phyloP scores from a whole-genome alignment of 2,113 vertebrate species.

The Gymnarchus niloticus region DNA sequence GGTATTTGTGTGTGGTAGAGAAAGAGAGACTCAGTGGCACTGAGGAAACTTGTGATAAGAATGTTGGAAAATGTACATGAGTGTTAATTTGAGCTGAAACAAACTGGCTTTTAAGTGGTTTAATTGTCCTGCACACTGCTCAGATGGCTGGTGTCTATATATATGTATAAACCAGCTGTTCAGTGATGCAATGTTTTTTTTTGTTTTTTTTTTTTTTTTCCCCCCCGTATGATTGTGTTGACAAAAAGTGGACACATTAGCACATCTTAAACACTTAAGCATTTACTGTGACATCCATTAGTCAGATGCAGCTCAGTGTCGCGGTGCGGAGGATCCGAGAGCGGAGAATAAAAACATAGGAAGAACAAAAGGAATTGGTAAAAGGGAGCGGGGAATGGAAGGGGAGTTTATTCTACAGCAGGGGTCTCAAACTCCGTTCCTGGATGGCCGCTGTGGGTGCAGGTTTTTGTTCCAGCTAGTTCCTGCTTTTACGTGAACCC shows the following conservation, averaged over 20 bases:
- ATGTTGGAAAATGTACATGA: not conserved
- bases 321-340: too few species aligned
- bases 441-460: too few species aligned
- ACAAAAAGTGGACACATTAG: not conserved
- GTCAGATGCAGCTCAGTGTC: not conserved
- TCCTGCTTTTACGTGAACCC: too few species aligned
- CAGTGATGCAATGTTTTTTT: not conserved
- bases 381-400: too few species aligned
- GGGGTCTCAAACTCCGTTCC: too few species aligned
- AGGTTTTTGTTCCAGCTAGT: too few species aligned
- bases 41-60: not conserved
- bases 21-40: not conserved
- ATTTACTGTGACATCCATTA: not conserved
- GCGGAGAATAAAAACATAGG: too few species aligned
- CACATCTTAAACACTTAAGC: not conserved
- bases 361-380: too few species aligned
- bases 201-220: not conserved
- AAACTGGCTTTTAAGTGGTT: not conserved
- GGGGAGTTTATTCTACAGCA: too few species aligned
- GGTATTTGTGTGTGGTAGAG: not conserved
- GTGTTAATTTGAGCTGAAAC: not conserved
- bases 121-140: conserved; percentile 5
- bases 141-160: not conserved
- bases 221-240: not conserved
- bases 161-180: not conserved